Evolutionary conservation across 2,888 invertebrate genomes (phyloP), one percentile per base, ranked within the genome.

Genomic region (Rhagium mordax): DNA sequence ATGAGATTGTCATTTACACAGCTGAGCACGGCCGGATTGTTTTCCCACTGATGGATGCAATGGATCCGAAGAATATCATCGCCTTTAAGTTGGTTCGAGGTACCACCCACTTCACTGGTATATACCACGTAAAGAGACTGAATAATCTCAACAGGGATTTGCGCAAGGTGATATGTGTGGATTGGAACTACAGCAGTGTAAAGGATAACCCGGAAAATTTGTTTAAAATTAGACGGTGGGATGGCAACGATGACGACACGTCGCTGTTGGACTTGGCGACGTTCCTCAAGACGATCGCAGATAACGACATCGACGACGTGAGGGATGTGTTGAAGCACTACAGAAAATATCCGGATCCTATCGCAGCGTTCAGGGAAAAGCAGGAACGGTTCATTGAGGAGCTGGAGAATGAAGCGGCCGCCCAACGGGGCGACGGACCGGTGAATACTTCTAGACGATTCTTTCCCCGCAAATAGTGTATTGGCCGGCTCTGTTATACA

Each of bases 1-100:
- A 96, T 89, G 99, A 99, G 90, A 93, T 98, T 75, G 97, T 99
- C 3, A 93, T 99, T 66, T 99, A 96, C 88, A 98, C 99, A 0
- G 93, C 95, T n/a, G 98, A 98, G 87, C 95, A 95, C 84, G 97
- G 96, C 67, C 93, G 96, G 91, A 98, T 97, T 78, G 97, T 97
- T 24, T 96, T 94, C 88, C 97, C 98, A 0, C 94, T 99, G 47
- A 89, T 98, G 61, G 96, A 98, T 86, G 94, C 94, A 24, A 89
- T 99, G 67, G 99, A 99, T 88, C 96, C 97, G 0, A 94, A 98
- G 85, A 94, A 93, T 84, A 90, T 88, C 71, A 93, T 99, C 74
- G 94, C 95, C 89, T 98, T 97, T 88, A 91, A 96, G 78, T 89
- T 99, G 80, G 98, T 97, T 81, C 71, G 98, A 78, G 99, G 99